A percentile compares a stretch with the other conserved stretches of the same genome.
These are phyloP conservation scores for Macropodus opercularis DNA, from an alignment of 2,797 vertebrate genomes.

Conservation along the genomic window DNA sequence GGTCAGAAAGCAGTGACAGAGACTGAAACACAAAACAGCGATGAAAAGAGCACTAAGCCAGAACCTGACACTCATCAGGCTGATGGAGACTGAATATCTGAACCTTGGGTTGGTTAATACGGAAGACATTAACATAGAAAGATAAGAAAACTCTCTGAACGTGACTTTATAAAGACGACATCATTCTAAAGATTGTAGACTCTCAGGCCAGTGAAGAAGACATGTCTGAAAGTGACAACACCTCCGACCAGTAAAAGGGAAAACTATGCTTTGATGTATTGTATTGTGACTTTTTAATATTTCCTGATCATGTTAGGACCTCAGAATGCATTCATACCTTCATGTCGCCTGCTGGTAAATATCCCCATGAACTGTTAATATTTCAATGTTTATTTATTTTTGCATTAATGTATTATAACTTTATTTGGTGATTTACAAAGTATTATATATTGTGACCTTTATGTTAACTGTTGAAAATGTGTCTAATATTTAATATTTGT, in stretches of 20 bases:
- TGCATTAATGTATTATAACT: background rate
- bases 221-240: too few relatives aligned
- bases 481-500: too few relatives aligned
- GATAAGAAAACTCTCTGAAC: background rate
- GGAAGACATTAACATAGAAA: background rate
- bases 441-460: background rate
- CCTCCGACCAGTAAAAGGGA: background rate
- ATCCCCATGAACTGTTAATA: background rate
- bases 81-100: background rate
- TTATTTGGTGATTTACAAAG: background rate
- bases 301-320: background rate
- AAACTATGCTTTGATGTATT: background rate
- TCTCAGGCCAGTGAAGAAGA: background rate
- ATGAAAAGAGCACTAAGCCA: background rate
- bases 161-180: background rate
- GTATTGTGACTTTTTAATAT: background rate
- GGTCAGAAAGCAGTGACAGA: slow-evolving; percentile 10
- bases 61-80: background rate
- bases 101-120: rapidly evolving
- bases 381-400: background rate
- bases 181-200: background rate
- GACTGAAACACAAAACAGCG: background rate
- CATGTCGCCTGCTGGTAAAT: background rate
- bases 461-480: background rate
- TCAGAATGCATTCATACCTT: slow-evolving; percentile 12